A percentile compares a stretch with the other conserved stretches of the same genome.
Evolutionary conservation across 1,140 invertebrate species (phyloP).

Genomic region (Coenobita brevimanus): DNA sequence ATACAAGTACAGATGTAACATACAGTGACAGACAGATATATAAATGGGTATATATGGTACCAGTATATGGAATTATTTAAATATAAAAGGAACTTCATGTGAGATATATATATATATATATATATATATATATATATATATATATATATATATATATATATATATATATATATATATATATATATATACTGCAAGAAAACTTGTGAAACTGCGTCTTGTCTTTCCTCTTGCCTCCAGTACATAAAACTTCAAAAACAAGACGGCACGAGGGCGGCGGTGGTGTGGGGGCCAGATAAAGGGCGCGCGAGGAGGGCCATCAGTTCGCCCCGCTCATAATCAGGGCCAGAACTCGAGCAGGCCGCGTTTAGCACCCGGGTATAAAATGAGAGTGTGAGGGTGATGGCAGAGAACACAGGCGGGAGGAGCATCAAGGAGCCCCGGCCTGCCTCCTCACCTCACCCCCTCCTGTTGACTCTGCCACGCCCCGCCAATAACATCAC

Average conservation of each 20-base stretch:
- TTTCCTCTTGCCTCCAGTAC: neutral
- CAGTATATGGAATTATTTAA: no score
- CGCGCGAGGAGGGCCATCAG: neutral
- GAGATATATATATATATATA: slow-evolving; percentile 23
- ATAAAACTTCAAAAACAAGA: slow-evolving; percentile 34
- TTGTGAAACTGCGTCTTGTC: no score
- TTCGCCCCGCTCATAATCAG: slow-evolving; percentile 34
- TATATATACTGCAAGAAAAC: no score
- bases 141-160: slow-evolving; percentile 50
- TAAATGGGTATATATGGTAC: no score
- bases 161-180: slow-evolving; percentile 52
- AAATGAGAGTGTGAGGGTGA: slow-evolving; percentile 40
- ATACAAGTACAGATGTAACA: no score
- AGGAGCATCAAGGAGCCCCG: slow-evolving; percentile 32
- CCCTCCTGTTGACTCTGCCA: slow-evolving; percentile 45
- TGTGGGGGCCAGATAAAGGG: neutral
- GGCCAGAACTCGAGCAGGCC: slow-evolving; percentile 33
- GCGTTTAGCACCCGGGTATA: slow-evolving; percentile 53
- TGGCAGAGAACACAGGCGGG: slow-evolving; percentile 44
- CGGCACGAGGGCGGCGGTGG: neutral
- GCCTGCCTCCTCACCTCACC: neutral
- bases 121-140: slow-evolving; percentile 26
- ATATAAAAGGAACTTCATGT: no score
- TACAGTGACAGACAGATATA: no score
- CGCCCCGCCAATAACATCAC: slow-evolving; percentile 38